Percentiles rank a stretch among this genome's conserved stretches.
Conservation (phyloP, 2,113 vertebrate genomes). For the Zapus hudsonius region DNA sequence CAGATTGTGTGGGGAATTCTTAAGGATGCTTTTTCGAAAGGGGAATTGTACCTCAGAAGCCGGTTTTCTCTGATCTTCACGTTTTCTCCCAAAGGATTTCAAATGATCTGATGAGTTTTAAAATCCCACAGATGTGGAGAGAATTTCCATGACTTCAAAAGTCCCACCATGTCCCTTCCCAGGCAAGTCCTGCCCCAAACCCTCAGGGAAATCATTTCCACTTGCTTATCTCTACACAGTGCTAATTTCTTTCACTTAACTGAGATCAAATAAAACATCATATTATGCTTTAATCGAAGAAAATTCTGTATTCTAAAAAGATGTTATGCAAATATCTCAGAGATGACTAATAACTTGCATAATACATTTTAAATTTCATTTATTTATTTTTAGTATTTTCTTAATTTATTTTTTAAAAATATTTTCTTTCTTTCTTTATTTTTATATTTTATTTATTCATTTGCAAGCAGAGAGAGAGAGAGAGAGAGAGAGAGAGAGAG, state of each 20-base stretch:
- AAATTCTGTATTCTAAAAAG: background rate
- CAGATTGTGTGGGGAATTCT: background rate
- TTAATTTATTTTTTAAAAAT: too few relatives aligned
- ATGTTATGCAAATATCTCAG: background rate
- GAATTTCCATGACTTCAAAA: background rate
- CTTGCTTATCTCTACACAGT: background rate
- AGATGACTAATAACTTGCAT: background rate
- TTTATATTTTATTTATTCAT: too few relatives aligned
- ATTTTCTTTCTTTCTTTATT: too few relatives aligned
- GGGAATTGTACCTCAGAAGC: background rate
- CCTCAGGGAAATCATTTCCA: background rate
- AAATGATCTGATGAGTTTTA: conserved; percentile 5
- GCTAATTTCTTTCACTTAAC: background rate
- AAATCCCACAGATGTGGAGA: background rate
- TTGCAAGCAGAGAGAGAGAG: too few relatives aligned
- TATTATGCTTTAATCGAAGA: conserved; percentile 1
- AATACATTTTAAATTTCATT: background rate
- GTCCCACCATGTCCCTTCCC: background rate
- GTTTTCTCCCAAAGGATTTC: conserved; percentile 26
- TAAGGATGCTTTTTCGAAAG: background rate
- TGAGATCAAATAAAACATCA: conserved; percentile 2
- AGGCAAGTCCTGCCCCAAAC: background rate
- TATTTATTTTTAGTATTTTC: too few relatives aligned
- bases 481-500: too few relatives aligned
- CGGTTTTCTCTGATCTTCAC: conserved; percentile 28